Conservation (phyloP, 1,140 invertebrate species). For the Chironomus striatipennis region DNA sequence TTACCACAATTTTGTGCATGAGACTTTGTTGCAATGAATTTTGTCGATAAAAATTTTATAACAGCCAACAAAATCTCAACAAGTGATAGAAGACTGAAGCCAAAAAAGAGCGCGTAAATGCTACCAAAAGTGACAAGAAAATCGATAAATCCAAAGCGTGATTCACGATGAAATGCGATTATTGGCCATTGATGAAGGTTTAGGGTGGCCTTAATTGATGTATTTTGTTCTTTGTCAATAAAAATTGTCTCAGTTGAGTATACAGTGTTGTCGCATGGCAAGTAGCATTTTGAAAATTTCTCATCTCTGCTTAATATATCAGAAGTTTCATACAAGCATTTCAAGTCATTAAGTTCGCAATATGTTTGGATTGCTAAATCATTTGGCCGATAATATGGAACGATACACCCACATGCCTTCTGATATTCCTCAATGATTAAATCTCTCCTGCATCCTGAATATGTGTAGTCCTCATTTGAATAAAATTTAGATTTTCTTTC, state of each 20-base stretch:
- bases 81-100: background rate
- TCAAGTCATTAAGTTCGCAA: background rate
- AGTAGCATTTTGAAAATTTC: background rate
- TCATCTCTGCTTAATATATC: background rate
- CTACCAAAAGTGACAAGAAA: background rate
- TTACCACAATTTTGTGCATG: no score
- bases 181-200: background rate
- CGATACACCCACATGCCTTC: background rate
- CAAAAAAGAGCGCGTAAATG: constrained; percentile 5
- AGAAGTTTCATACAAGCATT: background rate
- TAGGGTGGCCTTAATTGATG: background rate
- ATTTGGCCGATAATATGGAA: background rate
- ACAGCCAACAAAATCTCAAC: background rate
- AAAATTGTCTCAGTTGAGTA: no score
- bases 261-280: background rate
- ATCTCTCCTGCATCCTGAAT: background rate
- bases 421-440: background rate
- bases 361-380: background rate
- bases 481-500: constrained; percentile 47
- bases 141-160: constrained; percentile 3
- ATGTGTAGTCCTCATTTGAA: constrained; percentile 53
- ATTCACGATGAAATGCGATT: background rate
- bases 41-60: background rate
- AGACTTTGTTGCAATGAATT: background rate
- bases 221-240: no score